phyloP scores from a whole-genome alignment of 1,140 invertebrate genomes.

The Mercenaria mercenaria region DNA sequence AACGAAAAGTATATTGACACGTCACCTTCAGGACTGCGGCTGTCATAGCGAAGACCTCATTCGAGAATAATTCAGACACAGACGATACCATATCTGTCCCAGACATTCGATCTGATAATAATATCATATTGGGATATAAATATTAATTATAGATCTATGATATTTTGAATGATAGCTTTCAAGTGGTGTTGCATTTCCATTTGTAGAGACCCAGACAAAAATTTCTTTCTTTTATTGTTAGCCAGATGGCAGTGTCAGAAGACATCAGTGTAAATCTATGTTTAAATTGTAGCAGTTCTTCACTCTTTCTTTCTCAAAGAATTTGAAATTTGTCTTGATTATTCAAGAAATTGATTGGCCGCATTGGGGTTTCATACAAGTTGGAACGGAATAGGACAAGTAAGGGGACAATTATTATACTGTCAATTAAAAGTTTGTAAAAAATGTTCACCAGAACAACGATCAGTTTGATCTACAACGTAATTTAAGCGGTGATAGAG shows the following conservation, averaged over 20 bases:
- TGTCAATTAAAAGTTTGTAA: neutral
- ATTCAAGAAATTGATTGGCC: constrained; percentile 25
- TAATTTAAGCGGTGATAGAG: too few species aligned
- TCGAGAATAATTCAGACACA: too few species aligned
- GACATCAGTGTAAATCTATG: constrained; percentile 1
- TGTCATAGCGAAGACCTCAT: too few species aligned
- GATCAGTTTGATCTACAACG: too few species aligned
- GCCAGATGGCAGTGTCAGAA: constrained; percentile 32
- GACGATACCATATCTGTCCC: neutral
- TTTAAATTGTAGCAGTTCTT: neutral
- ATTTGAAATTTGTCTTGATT: constrained; percentile 4
- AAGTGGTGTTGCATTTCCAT: constrained; percentile 1
- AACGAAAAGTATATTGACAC: too few species aligned
- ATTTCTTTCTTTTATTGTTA: neutral
- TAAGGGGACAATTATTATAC: neutral
- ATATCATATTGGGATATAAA: neutral
- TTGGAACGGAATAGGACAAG: neutral
- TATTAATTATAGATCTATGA: constrained; percentile 14
- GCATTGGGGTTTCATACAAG: neutral
- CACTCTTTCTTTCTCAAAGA: neutral
- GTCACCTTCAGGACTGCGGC: too few species aligned
- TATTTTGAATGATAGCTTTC: neutral
- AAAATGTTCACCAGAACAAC: too few species aligned
- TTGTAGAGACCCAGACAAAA: constrained; percentile 2
- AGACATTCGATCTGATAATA: neutral